Base-by-base conservation (phyloP, 2,888 invertebrate genomes). In the Ophion ellenae region DNA sequence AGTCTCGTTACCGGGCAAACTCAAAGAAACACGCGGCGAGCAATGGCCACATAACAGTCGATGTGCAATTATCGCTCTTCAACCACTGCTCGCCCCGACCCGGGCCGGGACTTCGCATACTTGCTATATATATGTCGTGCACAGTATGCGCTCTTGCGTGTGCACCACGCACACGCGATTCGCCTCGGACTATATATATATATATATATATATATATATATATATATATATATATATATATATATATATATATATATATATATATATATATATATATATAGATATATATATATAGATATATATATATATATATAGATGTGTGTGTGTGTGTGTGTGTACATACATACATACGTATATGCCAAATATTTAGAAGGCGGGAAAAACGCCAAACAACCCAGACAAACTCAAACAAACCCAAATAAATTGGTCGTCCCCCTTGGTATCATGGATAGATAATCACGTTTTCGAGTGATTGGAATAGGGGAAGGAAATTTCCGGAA, bases 41-140 rank as follows among this genome's bases (percentile, higher is more conserved):
- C 61, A 7, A 70, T 61, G 45, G 74, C 69, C 81, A 67, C 84
- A 61, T 67, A 70, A 74, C 79, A 87, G 85, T 83, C 86, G 83
- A 87, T 87, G 85, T 88, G 85, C 86, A 88, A 88, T 88, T 88
- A 87, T 86, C 85, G 83, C 81, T 86, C 81, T 67, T 75, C 53
- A 70, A n/a, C 28, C 70, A 24, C 28, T n/a, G 17, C 53, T 17
- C 36, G 9, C 53, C 67, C n/a, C 67, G 32, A 66, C n/a, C 79
- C 75, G 47, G 14, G 17, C 14, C 53, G 3, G 17, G 53, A 53
- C 53, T 53, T 53, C 11, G 53, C 53, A 53, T 17, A 53, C 53
- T 53, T 5, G 17, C 53, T 53, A 17, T 17, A 53, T 17, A 53
- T 53, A 14, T 53, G 5, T 17, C 53, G 53, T 53, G 53, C 53